Percentiles rank a stretch among this genome's conserved stretches.
Evolutionary conservation across 2,113 vertebrate genomes (phyloP).

Genomic region (Hirundichthys speculiger): DNA sequence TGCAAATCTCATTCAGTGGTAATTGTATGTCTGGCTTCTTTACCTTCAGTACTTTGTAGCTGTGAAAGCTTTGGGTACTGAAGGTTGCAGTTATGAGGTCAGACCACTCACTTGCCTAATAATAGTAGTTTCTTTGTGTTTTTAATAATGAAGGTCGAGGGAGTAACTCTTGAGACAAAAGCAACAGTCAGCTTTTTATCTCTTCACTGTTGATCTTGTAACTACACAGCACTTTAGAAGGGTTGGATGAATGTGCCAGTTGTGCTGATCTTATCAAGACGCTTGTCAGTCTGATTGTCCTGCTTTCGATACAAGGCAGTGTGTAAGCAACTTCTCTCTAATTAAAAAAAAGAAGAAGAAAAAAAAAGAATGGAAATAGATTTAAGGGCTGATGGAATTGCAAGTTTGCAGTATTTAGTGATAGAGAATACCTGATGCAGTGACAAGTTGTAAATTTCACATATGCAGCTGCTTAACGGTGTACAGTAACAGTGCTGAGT

Average conservation of each 20-base stretch:
- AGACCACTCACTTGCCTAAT: background rate
- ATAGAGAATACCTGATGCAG: slow-evolving; percentile 38
- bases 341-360: slow-evolving; percentile 3
- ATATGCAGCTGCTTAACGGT: slow-evolving; percentile 32
- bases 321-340: slow-evolving; percentile 11
- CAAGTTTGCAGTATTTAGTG: slow-evolving; percentile 52
- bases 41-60: no score
- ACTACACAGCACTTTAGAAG: slow-evolving; percentile 43
- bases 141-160: background rate
- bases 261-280: slow-evolving; percentile 60
- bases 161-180: slow-evolving; percentile 8
- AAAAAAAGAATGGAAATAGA: slow-evolving; percentile 31
- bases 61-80: no score
- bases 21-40: no score
- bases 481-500: slow-evolving; percentile 68
- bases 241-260: slow-evolving; percentile 57
- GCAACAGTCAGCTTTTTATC: slow-evolving; percentile 16
- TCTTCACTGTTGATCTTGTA: slow-evolving; percentile 34
- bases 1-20: no score
- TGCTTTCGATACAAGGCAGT: slow-evolving; percentile 16
- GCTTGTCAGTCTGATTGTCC: slow-evolving; percentile 39
- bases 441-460: slow-evolving; percentile 61
- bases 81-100: no score
- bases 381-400: slow-evolving; percentile 33
- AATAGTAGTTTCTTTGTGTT: background rate